Evolutionary conservation across 2,888 invertebrate genomes (phyloP), one percentile per base, ranked within the genome.

Genomic region (Itoplectis maculator): DNA sequence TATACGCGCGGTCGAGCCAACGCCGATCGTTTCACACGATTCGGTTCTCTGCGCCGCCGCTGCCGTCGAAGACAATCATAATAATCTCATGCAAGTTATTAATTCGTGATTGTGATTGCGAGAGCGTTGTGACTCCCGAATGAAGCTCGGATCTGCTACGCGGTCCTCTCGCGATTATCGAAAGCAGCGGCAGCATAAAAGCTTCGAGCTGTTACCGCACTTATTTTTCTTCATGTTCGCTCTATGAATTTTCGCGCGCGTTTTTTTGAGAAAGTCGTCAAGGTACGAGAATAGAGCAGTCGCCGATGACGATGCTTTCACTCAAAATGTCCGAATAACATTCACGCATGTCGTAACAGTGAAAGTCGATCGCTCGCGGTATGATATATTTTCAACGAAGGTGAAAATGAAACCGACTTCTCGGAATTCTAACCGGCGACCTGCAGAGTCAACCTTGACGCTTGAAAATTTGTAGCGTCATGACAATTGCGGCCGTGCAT

Each of bases 151-250:
- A 6, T 15, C 8, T 0, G 15, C n/a, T n/a, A n/a, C n/a, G 45
- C 45, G 23, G 20, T 20, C 47, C 18, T 61, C 9, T 11, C 8
- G 40, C 18, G n/a, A n/a, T 61, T 40, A 40, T 61, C 40, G 40
- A 61, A 61, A 61, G 61, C 7, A 45, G 66, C 66, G 23, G n/a
- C n/a, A n/a, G n/a, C n/a, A n/a, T n/a, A n/a, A n/a, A n/a, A n/a
- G n/a, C n/a, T n/a, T n/a, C n/a, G n/a, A n/a, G n/a, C n/a, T n/a
- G n/a, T n/a, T n/a, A n/a, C n/a, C n/a, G n/a, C n/a, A n/a, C n/a
- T n/a, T n/a, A n/a, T n/a, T 20, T 66, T 66, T 66, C 66, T 66
- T 47, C 23, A 49, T 8, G 15, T 8, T 15, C 15, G 18, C 15
- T 4, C 4, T 18, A 8, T 18, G 1, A 15, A 49, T 49, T 2